Evolutionary conservation across 2,113 vertebrate genomes (phyloP).

Genomic region (Brachyhypopomus occidentalis): DNA sequence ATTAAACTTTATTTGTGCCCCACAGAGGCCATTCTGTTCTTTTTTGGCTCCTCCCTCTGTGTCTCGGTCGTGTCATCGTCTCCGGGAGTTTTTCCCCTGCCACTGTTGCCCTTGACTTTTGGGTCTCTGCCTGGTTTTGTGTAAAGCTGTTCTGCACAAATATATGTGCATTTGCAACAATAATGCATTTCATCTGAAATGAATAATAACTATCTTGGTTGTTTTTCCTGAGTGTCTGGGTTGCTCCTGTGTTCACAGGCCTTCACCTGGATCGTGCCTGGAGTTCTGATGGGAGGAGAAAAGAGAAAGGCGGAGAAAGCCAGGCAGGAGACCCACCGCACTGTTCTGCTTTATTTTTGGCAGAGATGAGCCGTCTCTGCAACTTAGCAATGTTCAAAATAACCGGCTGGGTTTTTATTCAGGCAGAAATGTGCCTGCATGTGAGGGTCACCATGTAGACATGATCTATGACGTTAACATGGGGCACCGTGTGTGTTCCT

Average conservation of each 20-base stretch:
- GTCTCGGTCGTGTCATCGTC: too few relatives aligned
- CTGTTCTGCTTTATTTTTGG: slow-evolving; percentile 1
- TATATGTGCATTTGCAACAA: too few relatives aligned
- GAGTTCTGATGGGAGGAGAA: slow-evolving; percentile 97
- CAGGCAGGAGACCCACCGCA: slow-evolving; percentile 73
- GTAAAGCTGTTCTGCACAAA: too few relatives aligned
- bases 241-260: slow-evolving; percentile 73
- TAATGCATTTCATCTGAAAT: neutral
- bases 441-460: neutral
- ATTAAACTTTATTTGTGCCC: too few relatives aligned
- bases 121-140: too few relatives aligned
- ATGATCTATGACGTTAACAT: neutral
- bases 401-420: neutral
- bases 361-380: neutral
- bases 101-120: too few relatives aligned
- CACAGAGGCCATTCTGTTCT: too few relatives aligned
- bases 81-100: too few relatives aligned
- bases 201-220: neutral
- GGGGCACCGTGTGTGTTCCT: neutral
- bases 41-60: too few relatives aligned
- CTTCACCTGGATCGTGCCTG: slow-evolving; percentile 95
- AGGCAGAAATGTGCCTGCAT: neutral
- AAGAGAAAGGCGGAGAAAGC: slow-evolving; percentile 97
- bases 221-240: neutral
- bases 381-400: neutral